Conservation (phyloP, 2,888 invertebrate species). For the Corythucha ciliata region DNA sequence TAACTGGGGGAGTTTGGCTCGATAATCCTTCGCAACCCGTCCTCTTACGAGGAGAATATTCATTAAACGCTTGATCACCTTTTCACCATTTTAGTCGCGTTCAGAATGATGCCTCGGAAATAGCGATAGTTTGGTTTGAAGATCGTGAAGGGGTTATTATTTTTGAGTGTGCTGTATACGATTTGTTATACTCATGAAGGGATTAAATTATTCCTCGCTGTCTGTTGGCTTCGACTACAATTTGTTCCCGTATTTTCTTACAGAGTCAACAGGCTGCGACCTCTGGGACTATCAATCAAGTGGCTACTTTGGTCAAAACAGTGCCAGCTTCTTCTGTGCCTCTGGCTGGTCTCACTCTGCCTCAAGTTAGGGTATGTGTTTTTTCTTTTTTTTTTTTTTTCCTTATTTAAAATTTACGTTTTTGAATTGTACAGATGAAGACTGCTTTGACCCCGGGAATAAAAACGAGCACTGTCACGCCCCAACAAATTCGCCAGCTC, state of each 20-base stretch:
- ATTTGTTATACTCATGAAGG: too few relatives aligned
- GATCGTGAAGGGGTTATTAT: not conserved
- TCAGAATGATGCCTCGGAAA: too few relatives aligned
- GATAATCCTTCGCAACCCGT: too few relatives aligned
- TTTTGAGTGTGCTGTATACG: too few relatives aligned
- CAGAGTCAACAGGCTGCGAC: slow-evolving; percentile 36
- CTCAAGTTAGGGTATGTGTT: slow-evolving; percentile 39
- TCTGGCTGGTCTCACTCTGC: slow-evolving; percentile 42
- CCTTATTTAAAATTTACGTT: slow-evolving; percentile 2
- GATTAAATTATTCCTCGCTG: not conserved
- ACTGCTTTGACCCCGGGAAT: slow-evolving; percentile 40
- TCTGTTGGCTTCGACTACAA: too few relatives aligned
- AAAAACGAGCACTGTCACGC: slow-evolving; percentile 46
- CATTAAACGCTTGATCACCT: too few relatives aligned
- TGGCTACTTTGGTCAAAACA: slow-evolving; percentile 56
- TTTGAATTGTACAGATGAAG: slow-evolving; percentile 32
- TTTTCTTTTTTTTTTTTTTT: slow-evolving; percentile 13
- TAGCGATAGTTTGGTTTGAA: too few relatives aligned
- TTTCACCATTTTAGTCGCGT: too few relatives aligned
- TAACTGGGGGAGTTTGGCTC: too few relatives aligned
- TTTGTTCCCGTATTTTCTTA: not conserved
- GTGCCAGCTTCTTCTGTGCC: slow-evolving; percentile 46
- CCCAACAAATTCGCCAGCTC: slow-evolving; percentile 56
- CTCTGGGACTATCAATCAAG: slow-evolving; percentile 39
- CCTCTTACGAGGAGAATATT: too few relatives aligned